Evolutionary conservation across 2,888 invertebrate species (phyloP).

Genomic region (Drosophila meridionalis): DNA sequence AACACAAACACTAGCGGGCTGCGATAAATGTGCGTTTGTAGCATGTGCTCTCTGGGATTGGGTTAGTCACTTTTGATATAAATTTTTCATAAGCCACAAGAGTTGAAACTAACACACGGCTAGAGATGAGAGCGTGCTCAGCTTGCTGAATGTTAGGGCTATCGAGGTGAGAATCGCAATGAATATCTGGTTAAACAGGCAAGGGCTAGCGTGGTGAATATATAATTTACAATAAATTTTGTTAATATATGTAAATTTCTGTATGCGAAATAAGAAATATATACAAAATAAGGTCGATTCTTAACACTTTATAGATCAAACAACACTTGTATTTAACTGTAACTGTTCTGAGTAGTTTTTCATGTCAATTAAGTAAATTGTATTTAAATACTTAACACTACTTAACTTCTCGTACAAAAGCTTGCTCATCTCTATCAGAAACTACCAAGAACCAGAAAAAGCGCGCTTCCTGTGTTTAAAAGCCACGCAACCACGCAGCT

Average conservation of each 20-base stretch:
- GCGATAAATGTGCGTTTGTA: slow-evolving; percentile 53
- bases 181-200: not conserved
- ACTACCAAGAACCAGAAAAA: slow-evolving; percentile 16
- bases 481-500: slow-evolving; percentile 29
- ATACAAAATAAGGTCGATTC: not conserved
- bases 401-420: not conserved
- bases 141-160: not conserved
- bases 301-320: no score
- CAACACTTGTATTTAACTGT: no score
- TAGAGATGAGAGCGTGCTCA: slow-evolving; percentile 36
- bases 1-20: slow-evolving; percentile 11
- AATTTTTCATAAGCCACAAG: slow-evolving; percentile 56
- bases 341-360: no score
- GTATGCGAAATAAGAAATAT: not conserved
- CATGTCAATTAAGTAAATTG: not conserved
- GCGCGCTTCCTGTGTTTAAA: slow-evolving; percentile 29
- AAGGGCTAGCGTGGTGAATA: slow-evolving; percentile 5
- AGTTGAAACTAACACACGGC: slow-evolving; percentile 30
- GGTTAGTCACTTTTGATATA: slow-evolving; percentile 57
- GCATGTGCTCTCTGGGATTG: slow-evolving; percentile 45
- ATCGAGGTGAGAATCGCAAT: not conserved
- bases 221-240: not conserved
- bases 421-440: slow-evolving; percentile 35
- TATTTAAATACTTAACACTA: no score
- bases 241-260: not conserved